Percentiles rank a stretch among this genome's conserved stretches.
phyloP scores from a whole-genome alignment of 2,888 invertebrate species.

The Athripsodes cinereus region DNA sequence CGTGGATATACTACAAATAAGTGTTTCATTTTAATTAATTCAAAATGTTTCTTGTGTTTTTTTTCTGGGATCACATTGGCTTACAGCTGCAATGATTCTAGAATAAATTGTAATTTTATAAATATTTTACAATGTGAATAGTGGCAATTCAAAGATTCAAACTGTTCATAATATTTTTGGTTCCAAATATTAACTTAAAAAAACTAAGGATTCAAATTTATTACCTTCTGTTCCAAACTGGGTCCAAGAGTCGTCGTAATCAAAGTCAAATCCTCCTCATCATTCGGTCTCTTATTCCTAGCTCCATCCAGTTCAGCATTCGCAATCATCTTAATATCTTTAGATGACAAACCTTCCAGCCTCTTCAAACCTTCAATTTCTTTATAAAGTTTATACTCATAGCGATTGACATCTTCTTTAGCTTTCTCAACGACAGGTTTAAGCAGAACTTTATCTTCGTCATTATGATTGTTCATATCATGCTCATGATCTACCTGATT shows the following conservation, averaged over 20 bases:
- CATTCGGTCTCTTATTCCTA: constrained; percentile 27
- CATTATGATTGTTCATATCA: background rate
- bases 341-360: constrained; percentile 44
- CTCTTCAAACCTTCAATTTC: constrained; percentile 42
- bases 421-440: constrained; percentile 17
- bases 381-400: constrained; percentile 41
- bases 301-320: constrained; percentile 33
- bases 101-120: no score
- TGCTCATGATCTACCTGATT: constrained; percentile 8
- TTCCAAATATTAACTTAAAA: no score
- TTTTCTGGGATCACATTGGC: no score
- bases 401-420: constrained; percentile 26
- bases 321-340: constrained; percentile 43
- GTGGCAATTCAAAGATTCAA: no score
- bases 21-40: no score
- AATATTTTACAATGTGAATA: no score
- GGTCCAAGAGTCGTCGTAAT: constrained; percentile 54
- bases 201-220: no score
- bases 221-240: constrained; percentile 59
- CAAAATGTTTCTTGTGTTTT: no score
- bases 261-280: constrained; percentile 28
- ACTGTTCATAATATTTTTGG: no score
- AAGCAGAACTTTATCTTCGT: constrained; percentile 17
- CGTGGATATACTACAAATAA: no score
- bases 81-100: no score